Conservation (phyloP, 2,888 invertebrate genomes). For the Athetis lepigone region DNA sequence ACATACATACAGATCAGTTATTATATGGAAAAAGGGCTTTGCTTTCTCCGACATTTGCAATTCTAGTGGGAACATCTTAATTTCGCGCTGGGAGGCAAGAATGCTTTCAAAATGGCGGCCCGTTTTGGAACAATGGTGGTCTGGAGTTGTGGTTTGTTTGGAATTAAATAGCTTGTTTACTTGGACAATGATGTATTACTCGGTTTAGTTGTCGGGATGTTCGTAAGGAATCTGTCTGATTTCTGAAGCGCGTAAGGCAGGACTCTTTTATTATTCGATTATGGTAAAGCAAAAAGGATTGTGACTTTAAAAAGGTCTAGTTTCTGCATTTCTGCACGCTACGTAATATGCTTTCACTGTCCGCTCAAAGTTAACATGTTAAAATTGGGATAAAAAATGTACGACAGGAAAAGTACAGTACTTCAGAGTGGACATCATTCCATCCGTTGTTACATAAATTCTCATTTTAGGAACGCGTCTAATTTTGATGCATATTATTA, state of each 20-base stretch:
- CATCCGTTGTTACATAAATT: too few species aligned
- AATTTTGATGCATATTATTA: slow-evolving; percentile 1
- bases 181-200: slow-evolving; percentile 27
- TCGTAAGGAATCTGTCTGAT: background rate
- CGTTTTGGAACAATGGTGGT: slow-evolving; percentile 48
- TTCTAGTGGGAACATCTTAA: slow-evolving; percentile 63
- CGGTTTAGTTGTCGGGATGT: background rate
- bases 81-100: slow-evolving; percentile 52
- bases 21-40: slow-evolving; percentile 63
- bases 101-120: slow-evolving; percentile 46
- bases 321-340: too few species aligned
- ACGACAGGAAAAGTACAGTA: too few species aligned
- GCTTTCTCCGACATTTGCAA: slow-evolving; percentile 63
- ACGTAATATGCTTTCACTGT: too few species aligned
- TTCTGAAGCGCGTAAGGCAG: background rate
- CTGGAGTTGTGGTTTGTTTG: background rate
- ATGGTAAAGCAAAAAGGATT: too few species aligned
- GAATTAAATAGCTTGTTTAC: slow-evolving; percentile 29
- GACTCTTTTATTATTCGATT: too few species aligned
- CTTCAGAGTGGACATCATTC: too few species aligned
- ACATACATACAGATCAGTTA: slow-evolving; percentile 63
- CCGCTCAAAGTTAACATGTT: too few species aligned
- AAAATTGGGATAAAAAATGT: too few species aligned
- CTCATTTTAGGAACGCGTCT: too few species aligned
- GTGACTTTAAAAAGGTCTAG: too few species aligned